These are phyloP conservation scores for Falcunculus frontatus DNA, from an alignment of 2,113 vertebrate species.

Conservation along the genomic window DNA sequence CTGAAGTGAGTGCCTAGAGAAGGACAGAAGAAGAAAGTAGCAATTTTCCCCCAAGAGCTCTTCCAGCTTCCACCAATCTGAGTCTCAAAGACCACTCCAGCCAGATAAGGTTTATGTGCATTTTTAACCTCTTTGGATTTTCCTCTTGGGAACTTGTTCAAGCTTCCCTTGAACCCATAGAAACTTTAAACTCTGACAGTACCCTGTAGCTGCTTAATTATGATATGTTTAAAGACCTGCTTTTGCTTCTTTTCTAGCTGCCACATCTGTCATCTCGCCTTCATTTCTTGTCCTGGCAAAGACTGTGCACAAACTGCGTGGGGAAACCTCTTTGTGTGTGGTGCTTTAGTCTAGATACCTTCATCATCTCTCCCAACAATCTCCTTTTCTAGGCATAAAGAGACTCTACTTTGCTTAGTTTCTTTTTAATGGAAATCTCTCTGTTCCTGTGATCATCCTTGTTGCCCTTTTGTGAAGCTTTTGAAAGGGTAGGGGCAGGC, in stretches of 20 bases:
- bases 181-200: not conserved
- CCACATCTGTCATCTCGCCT: not conserved
- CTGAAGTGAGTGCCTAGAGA: accelerated
- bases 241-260: not conserved
- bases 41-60: not conserved
- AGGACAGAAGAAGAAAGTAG: not conserved
- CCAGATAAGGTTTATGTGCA: not conserved
- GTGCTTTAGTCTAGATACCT: not conserved
- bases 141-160: not conserved
- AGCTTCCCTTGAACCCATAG: not conserved
- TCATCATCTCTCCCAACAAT: not conserved
- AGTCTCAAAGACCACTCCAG: not conserved
- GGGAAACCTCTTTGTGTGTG: not conserved
- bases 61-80: not conserved
- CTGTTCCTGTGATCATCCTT: not conserved
- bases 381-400: not conserved
- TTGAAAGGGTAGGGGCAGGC: not conserved
- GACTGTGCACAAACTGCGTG: not conserved
- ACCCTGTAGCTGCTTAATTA: not conserved
- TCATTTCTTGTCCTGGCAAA: not conserved
- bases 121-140: not conserved
- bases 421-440: not conserved
- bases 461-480: not conserved
- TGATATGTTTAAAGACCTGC: not conserved
- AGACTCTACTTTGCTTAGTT: not conserved